Conservation (phyloP, 2,888 invertebrate genomes). For the Cryptocephalus primarius region DNA sequence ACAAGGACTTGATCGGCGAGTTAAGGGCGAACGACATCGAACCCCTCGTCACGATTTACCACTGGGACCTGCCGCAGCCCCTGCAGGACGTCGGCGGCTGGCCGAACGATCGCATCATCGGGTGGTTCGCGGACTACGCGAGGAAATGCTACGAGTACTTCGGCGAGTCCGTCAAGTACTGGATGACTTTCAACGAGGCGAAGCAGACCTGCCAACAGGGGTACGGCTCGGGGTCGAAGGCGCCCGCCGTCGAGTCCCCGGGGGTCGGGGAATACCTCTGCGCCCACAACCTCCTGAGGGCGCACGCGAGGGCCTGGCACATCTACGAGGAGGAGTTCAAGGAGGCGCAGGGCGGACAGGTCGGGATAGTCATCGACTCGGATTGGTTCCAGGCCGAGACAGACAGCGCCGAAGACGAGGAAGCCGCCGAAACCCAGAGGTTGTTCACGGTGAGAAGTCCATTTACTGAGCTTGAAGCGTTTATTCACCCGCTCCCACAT, state of each 20-base stretch:
- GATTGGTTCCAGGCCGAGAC: slow-evolving; percentile 45
- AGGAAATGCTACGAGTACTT: slow-evolving; percentile 30
- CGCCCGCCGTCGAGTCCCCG: slow-evolving; percentile 28
- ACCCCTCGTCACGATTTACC: slow-evolving; percentile 43
- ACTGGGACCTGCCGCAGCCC: slow-evolving; percentile 45
- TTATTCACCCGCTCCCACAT: too few species aligned
- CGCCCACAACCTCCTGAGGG: slow-evolving; percentile 49
- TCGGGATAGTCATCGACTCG: slow-evolving; percentile 46
- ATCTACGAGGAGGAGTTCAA: slow-evolving; percentile 49
- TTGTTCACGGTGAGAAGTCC: slow-evolving; percentile 8
- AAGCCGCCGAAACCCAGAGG: slow-evolving; percentile 41
- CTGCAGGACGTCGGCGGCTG: slow-evolving; percentile 34
- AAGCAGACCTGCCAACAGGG: slow-evolving; percentile 18
- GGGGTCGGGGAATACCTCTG: slow-evolving; percentile 53
- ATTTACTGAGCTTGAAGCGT: too few species aligned
- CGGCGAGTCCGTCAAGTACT: slow-evolving; percentile 31
- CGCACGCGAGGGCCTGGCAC: slow-evolving; percentile 53
- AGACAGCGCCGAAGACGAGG: slow-evolving; percentile 37
- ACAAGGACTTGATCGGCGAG: slow-evolving; percentile 21
- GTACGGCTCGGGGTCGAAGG: slow-evolving; percentile 16
- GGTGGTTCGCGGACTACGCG: slow-evolving; percentile 46
- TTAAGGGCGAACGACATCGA: slow-evolving; percentile 42
- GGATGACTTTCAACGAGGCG: slow-evolving; percentile 46
- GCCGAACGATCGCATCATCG: slow-evolving; percentile 42
- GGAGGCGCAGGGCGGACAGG: slow-evolving; percentile 20